phyloP scores from a whole-genome alignment of 2,113 vertebrate species.

The Jacana jacana region DNA sequence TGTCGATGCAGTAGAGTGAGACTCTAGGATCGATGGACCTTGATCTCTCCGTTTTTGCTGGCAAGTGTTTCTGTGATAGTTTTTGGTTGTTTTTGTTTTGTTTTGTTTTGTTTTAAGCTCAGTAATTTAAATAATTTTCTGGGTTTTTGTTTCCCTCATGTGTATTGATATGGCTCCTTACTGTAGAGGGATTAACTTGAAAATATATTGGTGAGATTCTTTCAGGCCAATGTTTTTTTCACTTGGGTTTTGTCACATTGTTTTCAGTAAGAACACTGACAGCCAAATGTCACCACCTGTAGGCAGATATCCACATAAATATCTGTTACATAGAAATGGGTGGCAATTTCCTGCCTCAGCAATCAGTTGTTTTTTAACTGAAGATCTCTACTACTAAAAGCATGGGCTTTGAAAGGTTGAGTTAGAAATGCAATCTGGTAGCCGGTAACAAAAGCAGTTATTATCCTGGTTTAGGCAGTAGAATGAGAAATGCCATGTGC shows the following conservation, averaged over 20 bases:
- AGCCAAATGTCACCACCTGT: not conserved
- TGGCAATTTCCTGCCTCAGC: not conserved
- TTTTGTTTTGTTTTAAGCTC: not conserved
- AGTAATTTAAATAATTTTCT: not conserved
- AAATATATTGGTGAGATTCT: not conserved
- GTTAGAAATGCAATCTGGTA: not conserved
- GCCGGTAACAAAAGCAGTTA: not conserved
- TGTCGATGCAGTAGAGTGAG: not conserved
- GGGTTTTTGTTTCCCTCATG: not conserved
- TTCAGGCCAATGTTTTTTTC: not conserved
- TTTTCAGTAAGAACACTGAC: not conserved
- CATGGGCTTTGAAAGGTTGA: not conserved
- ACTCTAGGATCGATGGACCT: not conserved
- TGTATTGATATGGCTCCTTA: not conserved
- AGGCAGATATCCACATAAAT: not conserved
- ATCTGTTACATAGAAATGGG: not conserved
- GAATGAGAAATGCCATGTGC: not conserved
- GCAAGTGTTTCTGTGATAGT: not conserved
- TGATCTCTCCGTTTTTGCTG: not conserved
- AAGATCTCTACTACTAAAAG: not conserved
- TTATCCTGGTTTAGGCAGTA: not conserved
- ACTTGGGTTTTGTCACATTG: not conserved
- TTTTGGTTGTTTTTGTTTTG: too few species aligned
- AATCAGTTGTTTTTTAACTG: not conserved
- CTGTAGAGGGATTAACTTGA: not conserved